Conservation (phyloP, 2,113 vertebrate genomes). For the Chrysochloris asiatica region DNA sequence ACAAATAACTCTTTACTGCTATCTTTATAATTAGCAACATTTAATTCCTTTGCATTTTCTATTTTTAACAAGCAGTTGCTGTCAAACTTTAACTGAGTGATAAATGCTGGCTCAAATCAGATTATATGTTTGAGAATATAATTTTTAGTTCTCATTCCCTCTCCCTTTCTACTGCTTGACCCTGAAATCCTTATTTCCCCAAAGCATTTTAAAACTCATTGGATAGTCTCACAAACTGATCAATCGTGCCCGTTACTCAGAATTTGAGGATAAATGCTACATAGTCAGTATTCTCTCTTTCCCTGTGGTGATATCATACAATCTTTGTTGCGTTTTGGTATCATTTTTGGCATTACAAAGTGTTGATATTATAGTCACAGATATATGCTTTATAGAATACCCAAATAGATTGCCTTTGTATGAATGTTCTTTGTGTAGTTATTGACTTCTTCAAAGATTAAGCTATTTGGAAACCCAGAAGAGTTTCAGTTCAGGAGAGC, state of each 20-base stretch:
- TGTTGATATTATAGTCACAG: neutral
- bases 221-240: neutral
- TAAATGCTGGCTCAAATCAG: slow-evolving; percentile 47
- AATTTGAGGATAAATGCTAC: neutral
- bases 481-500: neutral
- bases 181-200: neutral
- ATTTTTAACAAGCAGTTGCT: slow-evolving; percentile 46
- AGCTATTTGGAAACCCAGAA: neutral
- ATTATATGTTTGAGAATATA: slow-evolving; percentile 53
- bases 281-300: neutral
- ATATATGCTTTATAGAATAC: neutral
- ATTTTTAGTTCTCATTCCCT: slow-evolving; percentile 8
- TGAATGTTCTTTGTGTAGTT: neutral
- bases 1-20: neutral
- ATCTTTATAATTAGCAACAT: slow-evolving; percentile 26
- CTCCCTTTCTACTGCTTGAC: neutral
- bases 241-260: neutral
- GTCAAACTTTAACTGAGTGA: slow-evolving; percentile 25
- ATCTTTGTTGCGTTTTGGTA: neutral
- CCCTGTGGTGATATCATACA: neutral
- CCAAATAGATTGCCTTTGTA: neutral
- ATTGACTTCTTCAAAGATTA: neutral
- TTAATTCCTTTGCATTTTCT: slow-evolving; percentile 20
- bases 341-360: neutral
- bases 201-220: neutral